A percentile compares a stretch with the other conserved stretches of the same genome.
phyloP scores from a whole-genome alignment of 2,113 vertebrate genomes.

The Scopus umbretta region DNA sequence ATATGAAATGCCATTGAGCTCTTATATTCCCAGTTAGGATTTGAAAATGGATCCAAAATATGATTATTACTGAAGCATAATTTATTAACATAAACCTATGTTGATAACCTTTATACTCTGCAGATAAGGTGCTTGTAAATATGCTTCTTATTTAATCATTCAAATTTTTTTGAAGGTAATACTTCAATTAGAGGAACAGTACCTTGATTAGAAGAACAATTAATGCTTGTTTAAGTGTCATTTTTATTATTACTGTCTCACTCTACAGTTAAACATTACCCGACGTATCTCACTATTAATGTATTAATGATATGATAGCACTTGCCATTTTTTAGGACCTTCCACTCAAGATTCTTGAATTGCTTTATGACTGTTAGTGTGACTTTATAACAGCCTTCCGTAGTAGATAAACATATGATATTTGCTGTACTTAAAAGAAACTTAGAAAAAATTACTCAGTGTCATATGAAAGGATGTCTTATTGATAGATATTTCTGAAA shows the following conservation, averaged over 20 bases:
- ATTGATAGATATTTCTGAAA: neutral
- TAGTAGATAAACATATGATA: neutral
- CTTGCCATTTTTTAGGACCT: neutral
- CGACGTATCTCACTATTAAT: neutral
- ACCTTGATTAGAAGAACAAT: neutral
- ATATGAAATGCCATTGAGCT: neutral
- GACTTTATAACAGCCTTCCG: neutral
- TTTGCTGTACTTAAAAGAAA: neutral
- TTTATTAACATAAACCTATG: neutral
- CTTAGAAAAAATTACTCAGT: neutral
- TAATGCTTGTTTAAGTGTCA: neutral
- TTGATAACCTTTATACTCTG: neutral
- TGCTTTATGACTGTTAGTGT: slow-evolving; percentile 4
- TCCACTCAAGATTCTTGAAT: neutral
- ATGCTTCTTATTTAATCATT: neutral
- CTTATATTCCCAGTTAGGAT: neutral
- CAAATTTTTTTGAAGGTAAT: neutral
- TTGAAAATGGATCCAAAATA: neutral
- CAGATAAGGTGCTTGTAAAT: neutral
- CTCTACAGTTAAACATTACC: slow-evolving; percentile 30
- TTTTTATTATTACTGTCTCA: neutral
- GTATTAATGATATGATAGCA: neutral
- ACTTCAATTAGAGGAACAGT: neutral
- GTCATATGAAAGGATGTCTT: neutral
- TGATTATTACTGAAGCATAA: neutral